These are phyloP conservation scores for Tachina grossa DNA, from an alignment of 2,888 invertebrate species.

Conservation along the genomic window DNA sequence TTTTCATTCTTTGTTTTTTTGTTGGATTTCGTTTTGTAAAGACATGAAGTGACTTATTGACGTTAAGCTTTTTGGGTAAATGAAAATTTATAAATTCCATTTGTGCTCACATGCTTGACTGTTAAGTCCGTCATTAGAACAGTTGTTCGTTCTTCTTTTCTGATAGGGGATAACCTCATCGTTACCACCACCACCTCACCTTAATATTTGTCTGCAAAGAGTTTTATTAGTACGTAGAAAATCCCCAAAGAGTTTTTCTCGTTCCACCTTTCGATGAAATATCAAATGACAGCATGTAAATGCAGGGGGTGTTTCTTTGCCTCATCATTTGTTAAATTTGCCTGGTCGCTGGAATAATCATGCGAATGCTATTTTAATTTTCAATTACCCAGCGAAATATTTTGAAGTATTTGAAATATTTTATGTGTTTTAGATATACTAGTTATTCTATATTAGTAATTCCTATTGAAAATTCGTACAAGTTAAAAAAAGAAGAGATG, in stretches of 20 bases:
- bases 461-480: too few species aligned
- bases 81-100: conserved; percentile 38
- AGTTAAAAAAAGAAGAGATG: too few species aligned
- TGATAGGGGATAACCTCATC: neutral
- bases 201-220: conserved; percentile 43
- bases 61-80: conserved; percentile 65
- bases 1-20: neutral
- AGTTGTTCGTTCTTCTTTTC: conserved; percentile 75
- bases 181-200: conserved; percentile 56
- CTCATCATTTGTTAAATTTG: conserved; percentile 36
- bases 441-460: too few species aligned
- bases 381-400: conserved; percentile 26
- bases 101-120: conserved; percentile 57
- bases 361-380: neutral
- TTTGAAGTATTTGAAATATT: neutral
- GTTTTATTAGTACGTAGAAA: conserved; percentile 50
- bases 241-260: conserved; percentile 73
- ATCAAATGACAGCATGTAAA: conserved; percentile 24
- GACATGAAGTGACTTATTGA: conserved; percentile 70
- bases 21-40: conserved; percentile 25
- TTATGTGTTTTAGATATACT: too few species aligned
- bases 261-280: conserved; percentile 5
- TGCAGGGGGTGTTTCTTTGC: conserved; percentile 28
- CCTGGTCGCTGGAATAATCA: neutral
- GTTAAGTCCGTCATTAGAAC: conserved; percentile 75